Conservation (phyloP, 2,797 vertebrate genomes). For the Gadopsis bispinosus region DNA sequence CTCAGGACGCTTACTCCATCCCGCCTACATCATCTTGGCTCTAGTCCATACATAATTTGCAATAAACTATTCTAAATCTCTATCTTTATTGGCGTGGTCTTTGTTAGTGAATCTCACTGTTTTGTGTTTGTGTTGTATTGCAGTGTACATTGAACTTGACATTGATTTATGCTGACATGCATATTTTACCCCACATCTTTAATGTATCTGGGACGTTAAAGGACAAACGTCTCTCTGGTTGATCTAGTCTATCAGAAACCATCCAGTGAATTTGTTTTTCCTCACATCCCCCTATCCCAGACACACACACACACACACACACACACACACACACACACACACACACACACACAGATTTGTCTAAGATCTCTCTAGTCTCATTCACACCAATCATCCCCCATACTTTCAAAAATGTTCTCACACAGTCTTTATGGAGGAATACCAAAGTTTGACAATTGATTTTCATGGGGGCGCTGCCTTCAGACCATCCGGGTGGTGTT, state of each 20-base stretch:
- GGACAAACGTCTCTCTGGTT: conserved; percentile 58
- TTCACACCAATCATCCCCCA: conserved; percentile 18
- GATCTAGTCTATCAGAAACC: conserved; percentile 39
- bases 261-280: conserved; percentile 39
- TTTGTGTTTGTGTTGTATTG: conserved; percentile 33
- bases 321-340: too few species aligned
- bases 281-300: conserved; percentile 9
- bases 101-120: too few species aligned
- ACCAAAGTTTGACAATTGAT: conserved; percentile 37
- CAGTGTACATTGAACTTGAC: conserved; percentile 31
- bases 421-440: conserved; percentile 23
- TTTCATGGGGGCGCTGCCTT: conserved; percentile 47
- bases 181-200: conserved; percentile 57
- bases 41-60: too few species aligned
- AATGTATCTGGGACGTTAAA: conserved; percentile 56
- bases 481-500: conserved; percentile 43
- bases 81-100: too few species aligned
- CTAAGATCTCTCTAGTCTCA: conserved; percentile 24
- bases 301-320: background rate
- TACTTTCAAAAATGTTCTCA: conserved; percentile 28
- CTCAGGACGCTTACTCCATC: too few species aligned
- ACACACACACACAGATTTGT: conserved; percentile 22
- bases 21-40: too few species aligned
- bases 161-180: conserved; percentile 64
- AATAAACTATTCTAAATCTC: too few species aligned